phyloP scores from a whole-genome alignment of 2,888 invertebrate species.

The Melipona bicolor region DNA sequence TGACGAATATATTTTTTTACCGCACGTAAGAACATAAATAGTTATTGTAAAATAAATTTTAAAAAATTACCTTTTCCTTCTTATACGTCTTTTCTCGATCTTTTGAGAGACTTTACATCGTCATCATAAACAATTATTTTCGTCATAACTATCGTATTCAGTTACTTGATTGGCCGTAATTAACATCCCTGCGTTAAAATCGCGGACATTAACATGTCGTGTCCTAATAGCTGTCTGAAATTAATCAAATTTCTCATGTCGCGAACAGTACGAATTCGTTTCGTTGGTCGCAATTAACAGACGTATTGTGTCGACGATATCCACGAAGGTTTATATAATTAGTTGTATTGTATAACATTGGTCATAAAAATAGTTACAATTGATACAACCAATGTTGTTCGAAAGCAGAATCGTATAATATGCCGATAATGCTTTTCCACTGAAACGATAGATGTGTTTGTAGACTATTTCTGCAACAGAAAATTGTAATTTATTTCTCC shows the following conservation, averaged over 20 bases:
- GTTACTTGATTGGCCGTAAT: background rate
- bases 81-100: background rate
- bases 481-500: background rate
- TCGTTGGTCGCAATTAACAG: conserved; percentile 11
- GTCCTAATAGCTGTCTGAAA: background rate
- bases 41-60: background rate
- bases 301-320: conserved; percentile 8
- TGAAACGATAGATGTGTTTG: background rate
- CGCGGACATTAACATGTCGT: background rate
- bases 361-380: conserved; percentile 20
- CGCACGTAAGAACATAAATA: background rate
- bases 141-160: background rate
- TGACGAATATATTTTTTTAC: background rate
- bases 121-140: background rate
- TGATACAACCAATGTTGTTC: conserved; percentile 1
- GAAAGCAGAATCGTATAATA: background rate
- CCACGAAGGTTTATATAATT: conserved; percentile 16
- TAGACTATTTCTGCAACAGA: background rate
- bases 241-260: conserved; percentile 6
- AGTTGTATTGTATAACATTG: background rate
- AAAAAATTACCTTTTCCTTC: background rate
- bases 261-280: conserved; percentile 4
- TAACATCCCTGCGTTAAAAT: background rate
- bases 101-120: background rate
- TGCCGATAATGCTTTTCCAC: background rate